Conservation (phyloP, 2,888 invertebrate genomes). For the Taenaris catops region DNA sequence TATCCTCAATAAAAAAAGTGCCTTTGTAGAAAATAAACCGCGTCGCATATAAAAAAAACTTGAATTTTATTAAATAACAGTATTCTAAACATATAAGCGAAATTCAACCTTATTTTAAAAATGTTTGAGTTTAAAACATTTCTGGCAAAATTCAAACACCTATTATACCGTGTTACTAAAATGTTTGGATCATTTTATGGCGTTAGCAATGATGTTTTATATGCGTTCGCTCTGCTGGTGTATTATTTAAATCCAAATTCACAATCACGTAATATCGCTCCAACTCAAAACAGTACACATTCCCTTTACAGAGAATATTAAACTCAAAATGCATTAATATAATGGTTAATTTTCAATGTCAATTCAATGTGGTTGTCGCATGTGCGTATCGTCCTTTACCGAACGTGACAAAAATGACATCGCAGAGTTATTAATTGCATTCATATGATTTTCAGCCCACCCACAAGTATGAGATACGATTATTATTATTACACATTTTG, state of each 20-base stretch:
- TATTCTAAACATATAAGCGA: no score
- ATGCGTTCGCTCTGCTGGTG: no score
- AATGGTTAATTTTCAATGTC: neutral
- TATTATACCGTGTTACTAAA: no score
- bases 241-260: slow-evolving; percentile 30
- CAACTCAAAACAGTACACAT: slow-evolving; percentile 30
- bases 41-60: no score
- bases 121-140: no score
- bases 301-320: slow-evolving; percentile 9
- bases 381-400: slow-evolving; percentile 16
- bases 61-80: no score
- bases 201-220: neutral
- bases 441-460: slow-evolving; percentile 37
- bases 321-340: slow-evolving; percentile 28
- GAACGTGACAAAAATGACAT: slow-evolving; percentile 21
- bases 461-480: slow-evolving; percentile 28
- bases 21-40: no score
- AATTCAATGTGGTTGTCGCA: slow-evolving; percentile 8
- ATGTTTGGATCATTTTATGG: no score
- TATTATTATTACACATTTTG: slow-evolving; percentile 10
- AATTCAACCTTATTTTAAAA: no score
- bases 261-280: slow-evolving; percentile 28
- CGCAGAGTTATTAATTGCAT: slow-evolving; percentile 44
- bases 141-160: no score
- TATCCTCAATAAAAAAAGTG: no score